Evolutionary conservation across 2,113 vertebrate genomes (phyloP).

Genomic region (Scomber colias): DNA sequence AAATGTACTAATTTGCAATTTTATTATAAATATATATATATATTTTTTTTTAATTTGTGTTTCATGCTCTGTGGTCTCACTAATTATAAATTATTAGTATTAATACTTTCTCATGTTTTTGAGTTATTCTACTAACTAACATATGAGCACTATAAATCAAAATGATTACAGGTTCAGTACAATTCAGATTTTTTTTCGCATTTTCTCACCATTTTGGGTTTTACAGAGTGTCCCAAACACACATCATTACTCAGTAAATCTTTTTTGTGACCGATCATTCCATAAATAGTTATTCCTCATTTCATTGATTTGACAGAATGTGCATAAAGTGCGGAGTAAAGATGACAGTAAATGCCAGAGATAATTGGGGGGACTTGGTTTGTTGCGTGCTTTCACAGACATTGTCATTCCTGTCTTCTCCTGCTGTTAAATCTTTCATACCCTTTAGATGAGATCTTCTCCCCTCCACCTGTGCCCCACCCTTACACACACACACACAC

Average conservation of each 20-base stretch:
- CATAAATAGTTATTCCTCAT: slow-evolving; percentile 46
- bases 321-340: slow-evolving; percentile 57
- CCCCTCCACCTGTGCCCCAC: slow-evolving; percentile 76
- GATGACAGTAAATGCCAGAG: slow-evolving; percentile 68
- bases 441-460: slow-evolving; percentile 83
- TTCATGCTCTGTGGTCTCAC: no score
- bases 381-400: slow-evolving; percentile 71
- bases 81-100: no score
- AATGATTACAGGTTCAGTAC: neutral
- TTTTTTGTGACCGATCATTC: slow-evolving; percentile 54
- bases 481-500: slow-evolving; percentile 50
- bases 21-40: no score
- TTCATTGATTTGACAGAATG: slow-evolving; percentile 58
- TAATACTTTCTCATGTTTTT: neutral
- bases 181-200: neutral
- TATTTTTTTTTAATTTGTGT: no score
- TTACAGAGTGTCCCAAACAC: slow-evolving; percentile 7
- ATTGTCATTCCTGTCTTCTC: slow-evolving; percentile 83
- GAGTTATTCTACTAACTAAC: no score
- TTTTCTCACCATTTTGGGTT: neutral
- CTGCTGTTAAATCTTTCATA: slow-evolving; percentile 85
- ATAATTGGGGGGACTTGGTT: slow-evolving; percentile 73
- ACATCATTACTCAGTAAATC: slow-evolving; percentile 1
- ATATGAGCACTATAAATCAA: neutral
- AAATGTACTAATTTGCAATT: no score